Percentiles rank a stretch among this genome's conserved stretches.
phyloP scores from a whole-genome alignment of 2,888 invertebrate genomes.

The Rotaria socialis region DNA sequence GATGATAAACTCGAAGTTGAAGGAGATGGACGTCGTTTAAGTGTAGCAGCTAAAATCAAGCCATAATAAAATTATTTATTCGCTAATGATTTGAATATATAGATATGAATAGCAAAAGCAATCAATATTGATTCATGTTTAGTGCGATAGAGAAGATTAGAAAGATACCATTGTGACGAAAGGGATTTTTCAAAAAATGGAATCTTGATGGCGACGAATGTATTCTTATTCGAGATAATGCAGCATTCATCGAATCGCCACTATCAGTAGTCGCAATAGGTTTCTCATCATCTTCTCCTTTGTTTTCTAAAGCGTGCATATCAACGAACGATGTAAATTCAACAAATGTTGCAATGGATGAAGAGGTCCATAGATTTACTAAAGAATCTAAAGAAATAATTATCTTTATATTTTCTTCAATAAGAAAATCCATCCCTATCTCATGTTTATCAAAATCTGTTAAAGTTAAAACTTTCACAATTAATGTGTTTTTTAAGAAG shows the following conservation, averaged over 20 bases:
- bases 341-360: background rate
- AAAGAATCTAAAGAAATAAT: background rate
- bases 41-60: background rate
- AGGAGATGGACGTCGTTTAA: constrained; percentile 35
- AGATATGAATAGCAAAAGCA: background rate
- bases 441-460: no score
- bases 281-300: background rate
- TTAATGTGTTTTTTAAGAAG: no score
- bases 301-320: no score
- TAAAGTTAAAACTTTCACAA: no score
- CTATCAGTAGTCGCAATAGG: background rate
- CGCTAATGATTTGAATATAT: no score
- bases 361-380: background rate
- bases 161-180: background rate
- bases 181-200: background rate
- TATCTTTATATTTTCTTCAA: no score
- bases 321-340: background rate
- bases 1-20: constrained; percentile 7
- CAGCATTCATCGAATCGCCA: background rate
- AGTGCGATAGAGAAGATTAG: background rate
- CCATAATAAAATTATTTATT: background rate
- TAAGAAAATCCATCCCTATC: no score
- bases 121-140: background rate
- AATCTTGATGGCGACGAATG: background rate
- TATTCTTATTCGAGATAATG: background rate